Conservation (phyloP, 2,113 vertebrate genomes). For the Marmota flaviventris region DNA sequence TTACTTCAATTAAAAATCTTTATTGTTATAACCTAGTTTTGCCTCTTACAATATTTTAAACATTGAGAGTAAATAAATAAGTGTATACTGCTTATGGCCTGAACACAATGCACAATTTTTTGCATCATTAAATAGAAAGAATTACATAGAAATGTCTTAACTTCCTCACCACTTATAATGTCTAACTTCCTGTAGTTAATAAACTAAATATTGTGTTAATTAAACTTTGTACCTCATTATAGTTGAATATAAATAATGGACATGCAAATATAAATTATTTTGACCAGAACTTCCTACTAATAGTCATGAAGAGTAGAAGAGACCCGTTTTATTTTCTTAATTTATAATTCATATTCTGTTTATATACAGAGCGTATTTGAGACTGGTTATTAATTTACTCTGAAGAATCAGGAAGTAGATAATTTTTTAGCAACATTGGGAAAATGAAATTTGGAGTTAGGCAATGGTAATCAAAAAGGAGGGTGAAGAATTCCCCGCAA, state of each 20-base stretch:
- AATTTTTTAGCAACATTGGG: background rate
- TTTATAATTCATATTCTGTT: slow-evolving; percentile 10
- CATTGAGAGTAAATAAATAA: background rate
- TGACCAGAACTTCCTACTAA: slow-evolving; percentile 9
- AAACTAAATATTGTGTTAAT: slow-evolving; percentile 31
- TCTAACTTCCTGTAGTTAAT: background rate
- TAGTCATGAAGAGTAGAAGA: background rate
- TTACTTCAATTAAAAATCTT: background rate
- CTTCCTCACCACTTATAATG: background rate
- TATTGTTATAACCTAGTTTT: background rate
- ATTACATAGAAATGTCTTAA: background rate
- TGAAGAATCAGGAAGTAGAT: background rate
- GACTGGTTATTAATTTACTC: background rate
- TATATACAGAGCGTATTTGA: background rate
- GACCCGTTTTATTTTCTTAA: background rate
- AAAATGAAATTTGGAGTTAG: background rate
- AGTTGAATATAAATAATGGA: background rate
- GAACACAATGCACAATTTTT: background rate
- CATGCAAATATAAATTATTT: background rate
- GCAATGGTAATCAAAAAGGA: background rate
- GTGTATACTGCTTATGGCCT: background rate
- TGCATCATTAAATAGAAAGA: slow-evolving; percentile 7
- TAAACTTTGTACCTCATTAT: background rate
- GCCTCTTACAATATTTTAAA: background rate
- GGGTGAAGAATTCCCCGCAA: background rate